Conservation (phyloP, 2,113 vertebrate species). For the Ptilonorhynchus violaceus region DNA sequence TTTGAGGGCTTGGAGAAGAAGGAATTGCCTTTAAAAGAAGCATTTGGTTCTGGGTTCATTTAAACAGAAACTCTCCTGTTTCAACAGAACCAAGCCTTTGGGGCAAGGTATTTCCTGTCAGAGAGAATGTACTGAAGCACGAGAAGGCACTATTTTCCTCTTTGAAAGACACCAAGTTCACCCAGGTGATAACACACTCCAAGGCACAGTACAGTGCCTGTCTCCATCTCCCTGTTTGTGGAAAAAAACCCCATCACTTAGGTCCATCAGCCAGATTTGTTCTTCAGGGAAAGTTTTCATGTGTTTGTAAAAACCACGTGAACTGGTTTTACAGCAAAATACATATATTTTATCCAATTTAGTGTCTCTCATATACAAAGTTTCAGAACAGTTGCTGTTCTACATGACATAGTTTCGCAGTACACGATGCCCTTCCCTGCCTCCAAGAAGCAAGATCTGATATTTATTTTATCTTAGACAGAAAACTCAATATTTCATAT, state of each 20-base stretch:
- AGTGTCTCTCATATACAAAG: background rate
- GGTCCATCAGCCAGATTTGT: background rate
- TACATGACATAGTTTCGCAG: background rate
- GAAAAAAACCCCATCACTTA: background rate
- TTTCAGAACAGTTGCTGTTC: background rate
- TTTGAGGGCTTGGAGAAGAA: background rate
- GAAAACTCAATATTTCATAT: background rate
- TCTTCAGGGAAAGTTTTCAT: background rate
- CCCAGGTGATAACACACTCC: background rate
- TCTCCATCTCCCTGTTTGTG: background rate
- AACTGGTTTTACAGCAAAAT: background rate
- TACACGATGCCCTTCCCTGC: background rate
- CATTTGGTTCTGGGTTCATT: background rate
- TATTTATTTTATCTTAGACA: background rate
- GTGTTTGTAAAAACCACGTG: background rate
- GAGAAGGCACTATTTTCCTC: background rate
- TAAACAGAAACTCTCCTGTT: background rate
- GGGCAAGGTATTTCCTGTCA: background rate
- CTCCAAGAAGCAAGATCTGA: background rate
- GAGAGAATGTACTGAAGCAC: background rate
- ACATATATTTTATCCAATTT: background rate
- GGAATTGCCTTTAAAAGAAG: background rate
- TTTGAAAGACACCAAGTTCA: background rate
- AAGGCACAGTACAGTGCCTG: background rate
- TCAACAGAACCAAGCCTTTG: background rate